phyloP scores from a whole-genome alignment of 2,888 invertebrate species.

The Lymantria dispar region DNA sequence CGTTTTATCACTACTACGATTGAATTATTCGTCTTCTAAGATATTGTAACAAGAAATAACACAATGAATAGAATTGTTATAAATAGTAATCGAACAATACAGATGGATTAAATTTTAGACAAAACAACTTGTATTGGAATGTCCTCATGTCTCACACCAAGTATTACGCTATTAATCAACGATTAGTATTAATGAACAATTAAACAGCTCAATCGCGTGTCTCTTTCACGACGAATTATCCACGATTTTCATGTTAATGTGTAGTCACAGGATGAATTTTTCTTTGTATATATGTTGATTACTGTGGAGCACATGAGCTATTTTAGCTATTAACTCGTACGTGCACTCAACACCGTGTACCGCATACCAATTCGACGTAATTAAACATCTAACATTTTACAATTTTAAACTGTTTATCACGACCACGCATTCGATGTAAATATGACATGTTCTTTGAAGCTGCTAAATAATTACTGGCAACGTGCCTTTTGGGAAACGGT shows the following conservation, averaged over 20 bases:
- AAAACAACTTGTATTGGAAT: background rate
- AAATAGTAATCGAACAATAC: no score
- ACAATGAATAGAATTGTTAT: no score
- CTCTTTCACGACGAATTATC: constrained; percentile 17
- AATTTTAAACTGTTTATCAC: constrained; percentile 50
- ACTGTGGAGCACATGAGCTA: background rate
- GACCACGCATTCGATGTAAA: constrained; percentile 45
- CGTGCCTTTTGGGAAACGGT: constrained; percentile 32
- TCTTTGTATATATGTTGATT: no score
- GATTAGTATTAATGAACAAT: constrained; percentile 28
- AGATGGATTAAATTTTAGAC: no score
- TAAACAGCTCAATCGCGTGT: constrained; percentile 20
- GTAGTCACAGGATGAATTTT: constrained; percentile 7
- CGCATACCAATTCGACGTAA: constrained; percentile 57
- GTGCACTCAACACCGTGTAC: constrained; percentile 44
- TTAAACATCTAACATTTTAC: constrained; percentile 49
- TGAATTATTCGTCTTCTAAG: no score
- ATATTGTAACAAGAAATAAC: no score
- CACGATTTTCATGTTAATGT: constrained; percentile 29
- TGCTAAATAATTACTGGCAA: constrained; percentile 30
- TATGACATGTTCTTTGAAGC: constrained; percentile 42
- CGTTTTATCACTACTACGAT: no score
- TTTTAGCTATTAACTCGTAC: constrained; percentile 45
- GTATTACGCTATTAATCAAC: background rate
- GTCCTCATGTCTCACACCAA: background rate